phyloP scores from a whole-genome alignment of 2,888 invertebrate species.

The Apodemia hepburni region DNA sequence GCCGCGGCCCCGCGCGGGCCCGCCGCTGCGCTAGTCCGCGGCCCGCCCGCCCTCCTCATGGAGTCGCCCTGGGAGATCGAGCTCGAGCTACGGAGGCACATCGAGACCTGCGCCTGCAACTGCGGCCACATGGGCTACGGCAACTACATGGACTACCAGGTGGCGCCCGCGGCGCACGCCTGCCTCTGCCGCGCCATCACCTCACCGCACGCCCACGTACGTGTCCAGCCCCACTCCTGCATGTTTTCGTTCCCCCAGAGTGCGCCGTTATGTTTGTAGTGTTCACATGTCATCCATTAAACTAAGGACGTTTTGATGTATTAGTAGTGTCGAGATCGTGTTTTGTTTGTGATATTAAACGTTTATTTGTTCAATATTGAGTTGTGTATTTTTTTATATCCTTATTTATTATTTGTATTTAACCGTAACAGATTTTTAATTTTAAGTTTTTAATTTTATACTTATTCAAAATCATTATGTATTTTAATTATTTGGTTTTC shows the following conservation, averaged over 20 bases:
- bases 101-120: conserved; percentile 93
- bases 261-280: conserved; percentile 46
- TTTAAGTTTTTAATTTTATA: too few relatives aligned
- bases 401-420: not conserved
- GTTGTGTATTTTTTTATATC: conserved; percentile 4
- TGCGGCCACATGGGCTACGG: conserved; percentile 97
- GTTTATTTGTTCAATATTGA: conserved; percentile 2
- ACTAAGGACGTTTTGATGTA: conserved; percentile 34
- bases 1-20: conserved; percentile 57
- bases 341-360: conserved; percentile 18
- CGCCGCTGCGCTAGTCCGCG: conserved; percentile 60
- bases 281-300: conserved; percentile 39
- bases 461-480: not conserved
- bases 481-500: not conserved
- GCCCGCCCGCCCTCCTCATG: conserved; percentile 67
- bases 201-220: conserved; percentile 76
- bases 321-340: conserved; percentile 26
- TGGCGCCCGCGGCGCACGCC: conserved; percentile 76
- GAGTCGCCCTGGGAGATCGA: conserved; percentile 84
- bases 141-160: conserved; percentile 95
- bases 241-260: conserved; percentile 49
- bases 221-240: conserved; percentile 49
- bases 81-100: conserved; percentile 92
- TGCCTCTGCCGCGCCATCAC: conserved; percentile 75
- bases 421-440: too few relatives aligned